These are phyloP conservation scores for Sarcoramphus papa DNA, from an alignment of 2,797 vertebrate species.

Conservation along the genomic window DNA sequence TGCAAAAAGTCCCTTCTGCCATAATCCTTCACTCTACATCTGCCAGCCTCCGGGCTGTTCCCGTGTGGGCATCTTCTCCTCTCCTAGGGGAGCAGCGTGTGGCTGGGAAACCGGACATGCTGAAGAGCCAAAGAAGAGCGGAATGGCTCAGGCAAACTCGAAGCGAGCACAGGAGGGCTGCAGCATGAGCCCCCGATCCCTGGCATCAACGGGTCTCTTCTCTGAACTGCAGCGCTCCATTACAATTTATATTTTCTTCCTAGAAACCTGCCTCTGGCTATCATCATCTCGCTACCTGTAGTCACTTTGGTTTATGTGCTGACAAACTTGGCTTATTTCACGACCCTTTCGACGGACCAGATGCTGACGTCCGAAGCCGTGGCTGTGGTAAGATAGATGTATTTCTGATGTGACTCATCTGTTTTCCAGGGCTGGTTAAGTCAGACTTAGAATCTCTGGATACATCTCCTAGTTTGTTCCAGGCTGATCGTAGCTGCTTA, in stretches of 20 bases:
- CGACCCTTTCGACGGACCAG: constrained; percentile 82
- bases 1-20: not conserved
- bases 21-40: not conserved
- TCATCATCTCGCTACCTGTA: constrained; percentile 95
- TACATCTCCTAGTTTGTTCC: not conserved
- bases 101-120: not conserved
- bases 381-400: constrained; percentile 81
- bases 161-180: not conserved
- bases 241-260: not conserved
- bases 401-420: not conserved
- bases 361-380: constrained; percentile 91
- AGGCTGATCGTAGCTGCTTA: not conserved
- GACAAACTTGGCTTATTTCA: constrained; percentile 98
- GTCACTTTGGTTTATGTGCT: constrained; percentile 94
- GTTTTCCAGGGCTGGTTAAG: not conserved
- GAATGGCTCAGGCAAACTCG: not conserved
- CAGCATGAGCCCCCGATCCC: not conserved
- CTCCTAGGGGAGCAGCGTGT: not conserved
- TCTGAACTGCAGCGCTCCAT: not conserved
- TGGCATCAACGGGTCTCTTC: not conserved
- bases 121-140: not conserved
- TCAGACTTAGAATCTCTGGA: not conserved
- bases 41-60: not conserved
- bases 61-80: not conserved
- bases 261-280: constrained; percentile 94